phyloP scores from a whole-genome alignment of 2,113 vertebrate genomes.

The Arvicanthis niloticus region DNA sequence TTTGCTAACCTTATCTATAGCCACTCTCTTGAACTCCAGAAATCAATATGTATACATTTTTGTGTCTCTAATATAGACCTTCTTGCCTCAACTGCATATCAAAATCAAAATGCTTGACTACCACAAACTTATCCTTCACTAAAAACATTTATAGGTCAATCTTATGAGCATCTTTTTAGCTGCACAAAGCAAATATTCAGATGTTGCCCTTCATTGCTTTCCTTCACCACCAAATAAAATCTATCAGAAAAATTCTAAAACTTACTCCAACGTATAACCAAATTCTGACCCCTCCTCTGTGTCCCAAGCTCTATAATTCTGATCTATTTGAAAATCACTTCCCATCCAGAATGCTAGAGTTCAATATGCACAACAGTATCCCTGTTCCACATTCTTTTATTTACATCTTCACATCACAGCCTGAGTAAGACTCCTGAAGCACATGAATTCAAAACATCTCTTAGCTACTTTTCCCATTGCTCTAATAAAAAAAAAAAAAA shows the following conservation, averaged over 20 bases:
- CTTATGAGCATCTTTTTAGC: background rate
- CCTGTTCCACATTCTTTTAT: background rate
- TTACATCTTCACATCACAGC: background rate
- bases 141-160: background rate
- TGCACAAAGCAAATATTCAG: background rate
- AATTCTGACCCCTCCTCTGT: background rate
- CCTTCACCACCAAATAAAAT: background rate
- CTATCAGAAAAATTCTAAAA: background rate
- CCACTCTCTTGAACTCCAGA: background rate
- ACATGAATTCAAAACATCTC: background rate
- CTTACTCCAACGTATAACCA: background rate
- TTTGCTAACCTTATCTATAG: background rate
- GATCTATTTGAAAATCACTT: background rate
- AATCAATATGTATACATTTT: background rate
- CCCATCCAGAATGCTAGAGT: background rate
- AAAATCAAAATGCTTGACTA: background rate
- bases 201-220: background rate
- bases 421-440: conserved; percentile 19
- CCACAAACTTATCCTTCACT: background rate
- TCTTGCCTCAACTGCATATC: background rate
- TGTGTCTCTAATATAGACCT: background rate
- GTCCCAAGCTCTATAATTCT: background rate
- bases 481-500: background rate
- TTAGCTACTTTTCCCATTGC: background rate
- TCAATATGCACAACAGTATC: background rate